Percentiles rank a stretch among this genome's conserved stretches.
These are phyloP conservation scores for Sialia sialis DNA, from an alignment of 2,113 vertebrate genomes.

Conservation along the genomic window DNA sequence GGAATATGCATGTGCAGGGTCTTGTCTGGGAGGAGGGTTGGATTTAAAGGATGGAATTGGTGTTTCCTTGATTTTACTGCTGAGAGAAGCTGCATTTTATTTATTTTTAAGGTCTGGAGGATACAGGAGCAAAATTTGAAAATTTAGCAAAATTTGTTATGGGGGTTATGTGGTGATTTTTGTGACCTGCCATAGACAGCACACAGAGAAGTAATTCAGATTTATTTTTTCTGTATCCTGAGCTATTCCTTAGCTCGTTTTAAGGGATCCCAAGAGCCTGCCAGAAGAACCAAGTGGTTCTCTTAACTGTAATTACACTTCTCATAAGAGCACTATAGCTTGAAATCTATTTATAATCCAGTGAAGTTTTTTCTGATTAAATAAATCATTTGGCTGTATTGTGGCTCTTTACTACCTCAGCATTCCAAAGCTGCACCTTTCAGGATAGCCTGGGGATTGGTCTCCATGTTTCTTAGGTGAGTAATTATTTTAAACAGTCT, in stretches of 20 bases:
- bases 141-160: neutral
- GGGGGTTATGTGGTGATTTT: neutral
- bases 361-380: slow-evolving; percentile 1
- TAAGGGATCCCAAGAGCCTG: slow-evolving; percentile 15
- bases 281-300: neutral
- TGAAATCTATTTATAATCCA: slow-evolving; percentile 22
- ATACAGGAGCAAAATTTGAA: neutral
- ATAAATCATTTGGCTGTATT: slow-evolving; percentile 17
- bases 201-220: neutral
- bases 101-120: neutral
- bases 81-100: neutral
- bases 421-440: neutral
- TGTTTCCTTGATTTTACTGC: neutral
- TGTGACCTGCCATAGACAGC: neutral
- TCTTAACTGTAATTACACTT: slow-evolving; percentile 25
- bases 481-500: neutral
- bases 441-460: neutral
- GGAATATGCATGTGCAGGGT: neutral
- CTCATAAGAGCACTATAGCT: slow-evolving; percentile 36
- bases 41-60: neutral
- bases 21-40: neutral
- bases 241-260: neutral
- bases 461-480: neutral
- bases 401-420: neutral
- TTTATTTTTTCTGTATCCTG: neutral